Evolutionary conservation across 2,113 vertebrate species (phyloP).

Genomic region (Sphyrna mokarran): DNA sequence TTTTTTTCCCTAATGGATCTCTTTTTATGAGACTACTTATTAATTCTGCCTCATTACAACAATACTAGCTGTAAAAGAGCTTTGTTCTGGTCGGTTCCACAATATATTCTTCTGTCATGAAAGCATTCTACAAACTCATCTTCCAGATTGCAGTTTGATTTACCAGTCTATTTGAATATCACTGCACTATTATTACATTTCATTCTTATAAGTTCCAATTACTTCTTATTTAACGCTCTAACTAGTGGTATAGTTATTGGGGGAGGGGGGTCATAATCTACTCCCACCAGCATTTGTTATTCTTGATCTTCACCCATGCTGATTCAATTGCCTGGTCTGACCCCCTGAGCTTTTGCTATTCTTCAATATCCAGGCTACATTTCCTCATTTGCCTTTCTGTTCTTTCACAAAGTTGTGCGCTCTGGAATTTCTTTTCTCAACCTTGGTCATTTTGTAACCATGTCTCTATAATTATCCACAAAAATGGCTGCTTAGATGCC

Average conservation of each 20-base stretch:
- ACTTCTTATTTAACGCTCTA: neutral
- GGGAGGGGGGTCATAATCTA: neutral
- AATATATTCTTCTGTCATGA: neutral
- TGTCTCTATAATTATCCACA: neutral
- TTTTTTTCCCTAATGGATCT: neutral
- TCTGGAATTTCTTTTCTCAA: no score
- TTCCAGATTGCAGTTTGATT: neutral
- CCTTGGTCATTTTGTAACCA: no score
- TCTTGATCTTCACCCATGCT: no score
- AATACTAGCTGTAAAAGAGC: neutral
- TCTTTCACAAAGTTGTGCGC: no score
- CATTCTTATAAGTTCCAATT: neutral
- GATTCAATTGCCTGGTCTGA: no score
- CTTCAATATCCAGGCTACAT: no score
- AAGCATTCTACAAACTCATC: neutral
- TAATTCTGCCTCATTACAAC: neutral
- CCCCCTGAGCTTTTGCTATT: no score
- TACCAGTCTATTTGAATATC: neutral
- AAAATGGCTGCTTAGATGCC: neutral
- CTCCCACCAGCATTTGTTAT: neutral
- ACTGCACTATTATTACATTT: neutral
- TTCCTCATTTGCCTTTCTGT: no score
- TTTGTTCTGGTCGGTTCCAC: no score
- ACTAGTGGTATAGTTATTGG: neutral
- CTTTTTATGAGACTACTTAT: neutral